Percentiles rank a stretch among this genome's conserved stretches.
Conservation (phyloP, 2,797 vertebrate species). For the Selene dorsalis region DNA sequence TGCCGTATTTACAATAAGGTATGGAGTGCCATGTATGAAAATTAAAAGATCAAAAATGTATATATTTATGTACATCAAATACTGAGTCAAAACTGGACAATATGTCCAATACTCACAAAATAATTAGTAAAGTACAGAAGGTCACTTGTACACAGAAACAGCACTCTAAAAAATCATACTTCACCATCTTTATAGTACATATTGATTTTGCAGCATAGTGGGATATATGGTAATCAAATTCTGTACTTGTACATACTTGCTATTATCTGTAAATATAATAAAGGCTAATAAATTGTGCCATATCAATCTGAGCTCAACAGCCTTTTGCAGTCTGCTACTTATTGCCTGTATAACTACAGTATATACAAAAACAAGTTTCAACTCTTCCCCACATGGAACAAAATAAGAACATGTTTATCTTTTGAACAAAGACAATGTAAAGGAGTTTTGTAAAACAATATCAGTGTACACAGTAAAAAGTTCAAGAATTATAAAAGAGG, state of each 20-base stretch:
- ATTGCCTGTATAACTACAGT: constrained; percentile 75
- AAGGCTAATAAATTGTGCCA: constrained; percentile 79
- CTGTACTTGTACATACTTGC: constrained; percentile 64
- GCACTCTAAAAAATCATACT: constrained; percentile 81
- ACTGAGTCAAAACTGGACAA: constrained; percentile 80
- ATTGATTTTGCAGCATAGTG: constrained; percentile 80
- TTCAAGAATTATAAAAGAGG: constrained; percentile 76
- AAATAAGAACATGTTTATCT: constrained; percentile 52
- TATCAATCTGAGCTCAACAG: constrained; percentile 63
- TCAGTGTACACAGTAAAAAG: constrained; percentile 75
- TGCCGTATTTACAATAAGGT: constrained; percentile 78
- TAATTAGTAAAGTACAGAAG: constrained; percentile 85
- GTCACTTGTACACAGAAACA: constrained; percentile 87
- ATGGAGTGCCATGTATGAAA: constrained; percentile 90
- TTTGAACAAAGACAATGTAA: constrained; percentile 57
- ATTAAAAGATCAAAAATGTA: constrained; percentile 78
- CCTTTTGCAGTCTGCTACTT: constrained; percentile 69
- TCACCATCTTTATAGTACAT: constrained; percentile 76
- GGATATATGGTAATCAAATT: constrained; percentile 73
- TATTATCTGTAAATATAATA: constrained; percentile 69
- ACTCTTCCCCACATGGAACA: constrained; percentile 48
- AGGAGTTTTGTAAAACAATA: constrained; percentile 65
- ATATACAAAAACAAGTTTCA: constrained; percentile 74
- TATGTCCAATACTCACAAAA: constrained; percentile 85
- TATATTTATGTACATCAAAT: constrained; percentile 74